Conservation (phyloP, 2,797 vertebrate species). For the Channallabes apus region DNA sequence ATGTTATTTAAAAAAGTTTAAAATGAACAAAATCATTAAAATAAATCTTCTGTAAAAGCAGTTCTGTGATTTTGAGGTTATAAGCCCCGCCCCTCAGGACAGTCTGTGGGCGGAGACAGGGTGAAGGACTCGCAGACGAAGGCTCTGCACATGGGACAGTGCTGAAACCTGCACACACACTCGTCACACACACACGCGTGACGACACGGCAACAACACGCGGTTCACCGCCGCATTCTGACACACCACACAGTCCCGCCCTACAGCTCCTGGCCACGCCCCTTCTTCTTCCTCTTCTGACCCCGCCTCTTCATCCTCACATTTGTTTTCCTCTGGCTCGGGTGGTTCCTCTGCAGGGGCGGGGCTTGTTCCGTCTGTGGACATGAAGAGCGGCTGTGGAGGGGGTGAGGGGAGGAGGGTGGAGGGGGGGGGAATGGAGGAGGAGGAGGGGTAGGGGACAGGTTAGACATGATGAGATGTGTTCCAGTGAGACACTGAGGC, state of each 20-base stretch:
- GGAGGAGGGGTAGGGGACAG: too few relatives aligned
- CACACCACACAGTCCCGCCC: conserved; percentile 92
- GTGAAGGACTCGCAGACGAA: conserved; percentile 88
- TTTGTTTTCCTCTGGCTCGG: conserved; percentile 20
- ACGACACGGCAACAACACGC: conserved; percentile 90
- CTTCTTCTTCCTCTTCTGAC: conserved; percentile 57
- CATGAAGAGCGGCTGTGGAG: conserved; percentile 91
- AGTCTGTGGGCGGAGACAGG: conserved; percentile 60
- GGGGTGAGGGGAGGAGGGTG: neutral
- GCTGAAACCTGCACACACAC: conserved; percentile 84
- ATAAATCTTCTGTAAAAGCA: neutral
- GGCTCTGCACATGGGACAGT: conserved; percentile 94
- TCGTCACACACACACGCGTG: conserved; percentile 89
- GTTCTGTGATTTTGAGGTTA: neutral
- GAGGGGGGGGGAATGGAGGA: too few relatives aligned
- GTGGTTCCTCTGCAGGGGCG: neutral
- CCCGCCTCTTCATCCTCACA: neutral
- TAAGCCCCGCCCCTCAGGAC: conserved; percentile 15
- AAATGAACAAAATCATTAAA: neutral
- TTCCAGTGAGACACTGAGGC: too few relatives aligned
- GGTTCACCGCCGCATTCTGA: conserved; percentile 87
- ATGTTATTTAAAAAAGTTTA: neutral
- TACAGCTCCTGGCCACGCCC: conserved; percentile 61
- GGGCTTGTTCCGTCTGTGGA: conserved; percentile 74
- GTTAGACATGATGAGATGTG: too few relatives aligned